phyloP scores from a whole-genome alignment of 2,113 vertebrate genomes.

The Pundamilia nyererei region DNA sequence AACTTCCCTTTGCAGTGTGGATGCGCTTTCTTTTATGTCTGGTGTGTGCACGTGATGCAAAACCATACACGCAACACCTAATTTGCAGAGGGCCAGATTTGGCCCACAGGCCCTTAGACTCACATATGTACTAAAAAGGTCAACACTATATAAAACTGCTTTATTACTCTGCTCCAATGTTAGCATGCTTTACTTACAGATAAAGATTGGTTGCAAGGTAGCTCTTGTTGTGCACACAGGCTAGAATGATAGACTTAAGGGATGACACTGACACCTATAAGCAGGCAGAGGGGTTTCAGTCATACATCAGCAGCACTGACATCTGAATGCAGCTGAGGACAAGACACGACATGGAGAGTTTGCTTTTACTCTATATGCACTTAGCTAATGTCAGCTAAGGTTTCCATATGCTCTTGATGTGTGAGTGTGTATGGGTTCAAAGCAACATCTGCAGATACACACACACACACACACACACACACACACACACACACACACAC shows the following conservation, averaged over 20 bases:
- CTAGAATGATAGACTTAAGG: background rate
- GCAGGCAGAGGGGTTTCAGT: background rate
- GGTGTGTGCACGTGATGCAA: background rate
- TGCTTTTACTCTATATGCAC: background rate
- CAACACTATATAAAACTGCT: background rate
- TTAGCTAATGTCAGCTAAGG: background rate
- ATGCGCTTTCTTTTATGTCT: background rate
- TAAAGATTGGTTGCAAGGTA: background rate
- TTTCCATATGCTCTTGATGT: background rate
- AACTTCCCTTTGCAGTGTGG: background rate
- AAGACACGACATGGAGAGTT: conserved; percentile 39
- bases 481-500: background rate
- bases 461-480: background rate
- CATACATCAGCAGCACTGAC: conserved; percentile 2
- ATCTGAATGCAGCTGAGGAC: conserved; percentile 32
- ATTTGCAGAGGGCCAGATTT: background rate
- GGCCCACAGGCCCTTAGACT: background rate
- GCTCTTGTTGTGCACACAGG: background rate
- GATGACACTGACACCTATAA: background rate
- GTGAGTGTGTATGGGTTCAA: background rate
- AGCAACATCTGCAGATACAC: background rate
- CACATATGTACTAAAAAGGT: background rate
- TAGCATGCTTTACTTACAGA: background rate
- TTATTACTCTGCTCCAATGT: background rate
- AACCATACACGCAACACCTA: background rate